These are phyloP conservation scores for Cardiocondyla obscurior DNA, from an alignment of 1,140 invertebrate genomes.

Conservation along the genomic window DNA sequence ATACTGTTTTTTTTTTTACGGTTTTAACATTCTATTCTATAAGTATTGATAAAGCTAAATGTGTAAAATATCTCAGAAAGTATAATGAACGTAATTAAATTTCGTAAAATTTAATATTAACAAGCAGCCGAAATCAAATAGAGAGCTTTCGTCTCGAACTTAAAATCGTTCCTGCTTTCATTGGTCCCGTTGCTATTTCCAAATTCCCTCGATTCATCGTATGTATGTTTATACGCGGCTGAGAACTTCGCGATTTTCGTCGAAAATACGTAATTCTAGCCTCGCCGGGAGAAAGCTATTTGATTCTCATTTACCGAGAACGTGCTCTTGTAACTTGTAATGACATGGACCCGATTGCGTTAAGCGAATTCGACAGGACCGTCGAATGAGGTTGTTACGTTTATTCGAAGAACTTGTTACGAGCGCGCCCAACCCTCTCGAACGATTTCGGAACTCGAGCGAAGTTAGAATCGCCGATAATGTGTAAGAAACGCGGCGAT, in stretches of 20 bases:
- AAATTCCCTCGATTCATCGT: not conserved
- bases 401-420: not conserved
- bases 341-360: not conserved
- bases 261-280: conserved; percentile 3
- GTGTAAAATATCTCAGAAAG: not conserved
- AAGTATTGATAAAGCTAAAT: not conserved
- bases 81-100: not conserved
- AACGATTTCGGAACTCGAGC: not conserved
- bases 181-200: not conserved
- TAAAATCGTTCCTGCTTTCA: not conserved
- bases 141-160: not conserved
- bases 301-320: conserved; percentile 13
- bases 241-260: not conserved
- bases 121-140: not conserved
- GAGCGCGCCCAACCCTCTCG: not conserved
- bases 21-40: not conserved
- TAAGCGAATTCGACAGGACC: not conserved
- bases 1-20: conserved; percentile 16
- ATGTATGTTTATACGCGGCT: not conserved
- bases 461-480: not conserved
- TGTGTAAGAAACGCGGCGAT: conserved; percentile 7
- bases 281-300: not conserved
- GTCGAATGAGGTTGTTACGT: not conserved
- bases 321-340: not conserved
- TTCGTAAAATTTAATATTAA: not conserved